Evolutionary conservation across 2,113 vertebrate genomes (phyloP).

Genomic region (Leptosomus discolor): DNA sequence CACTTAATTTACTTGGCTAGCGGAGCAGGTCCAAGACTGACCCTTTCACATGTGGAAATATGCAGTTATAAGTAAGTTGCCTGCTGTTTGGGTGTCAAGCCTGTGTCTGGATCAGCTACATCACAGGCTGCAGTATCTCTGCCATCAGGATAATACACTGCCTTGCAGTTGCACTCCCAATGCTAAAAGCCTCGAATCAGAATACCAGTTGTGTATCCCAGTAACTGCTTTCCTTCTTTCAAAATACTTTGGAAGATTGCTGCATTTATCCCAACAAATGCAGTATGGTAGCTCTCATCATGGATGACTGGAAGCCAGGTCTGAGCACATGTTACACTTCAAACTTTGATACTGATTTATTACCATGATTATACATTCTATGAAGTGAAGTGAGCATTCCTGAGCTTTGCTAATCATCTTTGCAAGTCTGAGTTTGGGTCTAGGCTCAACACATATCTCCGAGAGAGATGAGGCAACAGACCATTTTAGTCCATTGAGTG

Average conservation of each 20-base stretch:
- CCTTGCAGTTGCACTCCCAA: not conserved
- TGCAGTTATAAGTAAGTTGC: fast-evolving
- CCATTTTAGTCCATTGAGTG: not conserved
- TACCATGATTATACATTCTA: fast-evolving
- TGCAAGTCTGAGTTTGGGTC: not conserved
- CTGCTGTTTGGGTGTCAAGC: not conserved
- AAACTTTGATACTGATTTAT: not conserved
- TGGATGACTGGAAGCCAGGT: not conserved
- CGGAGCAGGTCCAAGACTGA: not conserved
- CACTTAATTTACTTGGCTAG: not conserved
- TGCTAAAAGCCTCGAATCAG: not conserved
- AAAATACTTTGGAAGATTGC: not conserved
- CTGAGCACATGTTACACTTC: not conserved
- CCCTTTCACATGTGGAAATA: not conserved
- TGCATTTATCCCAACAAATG: not conserved
- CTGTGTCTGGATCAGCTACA: not conserved
- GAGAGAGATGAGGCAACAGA: not conserved
- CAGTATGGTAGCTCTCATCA: fast-evolving
- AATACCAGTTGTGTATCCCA: not conserved
- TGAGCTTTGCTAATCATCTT: not conserved
- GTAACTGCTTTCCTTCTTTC: not conserved
- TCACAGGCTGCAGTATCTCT: not conserved
- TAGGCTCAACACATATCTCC: not conserved
- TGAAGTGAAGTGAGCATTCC: not conserved
- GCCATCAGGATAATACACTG: fast-evolving